Conservation (phyloP, 2,888 invertebrate species). For the Uloborus plumipes region DNA sequence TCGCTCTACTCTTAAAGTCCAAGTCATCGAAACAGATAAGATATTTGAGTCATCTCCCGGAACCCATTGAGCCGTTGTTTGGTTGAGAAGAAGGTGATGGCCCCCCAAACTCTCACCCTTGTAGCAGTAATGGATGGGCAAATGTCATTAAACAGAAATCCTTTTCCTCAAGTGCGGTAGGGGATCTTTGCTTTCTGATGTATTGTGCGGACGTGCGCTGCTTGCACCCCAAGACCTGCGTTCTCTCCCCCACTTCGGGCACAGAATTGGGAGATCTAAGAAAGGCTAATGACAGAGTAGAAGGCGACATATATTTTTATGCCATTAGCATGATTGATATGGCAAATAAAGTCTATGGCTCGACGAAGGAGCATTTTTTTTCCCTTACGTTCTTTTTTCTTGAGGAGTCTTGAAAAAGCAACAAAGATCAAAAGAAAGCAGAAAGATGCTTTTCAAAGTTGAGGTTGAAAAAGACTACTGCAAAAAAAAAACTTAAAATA, state of each 20-base stretch:
- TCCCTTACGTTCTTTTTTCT: neutral
- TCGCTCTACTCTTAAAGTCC: no score
- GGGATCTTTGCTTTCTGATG: conserved; percentile 31
- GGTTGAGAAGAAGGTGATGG: neutral
- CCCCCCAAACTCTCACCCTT: conserved; percentile 13
- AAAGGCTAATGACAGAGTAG: conserved; percentile 53
- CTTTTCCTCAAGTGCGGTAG: conserved; percentile 19
- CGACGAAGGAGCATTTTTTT: conserved; percentile 22
- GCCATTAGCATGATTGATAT: conserved; percentile 63
- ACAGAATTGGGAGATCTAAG: conserved; percentile 38
- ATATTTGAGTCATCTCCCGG: no score
- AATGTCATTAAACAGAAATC: conserved; percentile 61
- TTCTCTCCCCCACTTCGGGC: neutral
- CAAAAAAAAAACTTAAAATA: conserved; percentile 27
- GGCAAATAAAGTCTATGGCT: conserved; percentile 53
- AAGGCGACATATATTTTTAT: conserved; percentile 56
- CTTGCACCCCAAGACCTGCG: conserved; percentile 7
- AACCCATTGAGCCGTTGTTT: no score
- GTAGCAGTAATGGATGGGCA: conserved; percentile 46
- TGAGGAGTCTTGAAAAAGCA: conserved; percentile 42
- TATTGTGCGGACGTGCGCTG: conserved; percentile 50
- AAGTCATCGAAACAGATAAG: no score
- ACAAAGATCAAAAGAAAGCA: conserved; percentile 52
- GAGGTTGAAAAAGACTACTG: conserved; percentile 44
- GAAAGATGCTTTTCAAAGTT: conserved; percentile 46